A percentile compares a stretch with the other conserved stretches of the same genome.
These are phyloP conservation scores for Bombus pyrosoma DNA, from an alignment of 1,140 invertebrate genomes.

Conservation along the genomic window DNA sequence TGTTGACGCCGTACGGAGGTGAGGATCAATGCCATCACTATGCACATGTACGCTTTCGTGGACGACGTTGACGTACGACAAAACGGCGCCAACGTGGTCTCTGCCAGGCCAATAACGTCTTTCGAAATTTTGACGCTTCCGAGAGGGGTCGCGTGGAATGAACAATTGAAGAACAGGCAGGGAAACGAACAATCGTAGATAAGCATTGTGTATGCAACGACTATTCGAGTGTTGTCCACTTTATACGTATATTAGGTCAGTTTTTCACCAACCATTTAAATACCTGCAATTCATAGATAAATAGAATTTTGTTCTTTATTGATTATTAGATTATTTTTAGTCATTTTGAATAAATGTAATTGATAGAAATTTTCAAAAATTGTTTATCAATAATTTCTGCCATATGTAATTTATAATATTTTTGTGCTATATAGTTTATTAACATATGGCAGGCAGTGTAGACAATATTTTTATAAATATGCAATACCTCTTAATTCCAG, in stretches of 20 bases:
- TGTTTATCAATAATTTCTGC: background rate
- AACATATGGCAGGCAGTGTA: background rate
- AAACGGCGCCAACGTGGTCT: slow-evolving; percentile 38
- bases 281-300: background rate
- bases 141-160: too few relatives aligned
- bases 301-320: background rate
- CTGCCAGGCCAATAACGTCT: background rate
- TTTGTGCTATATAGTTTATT: background rate
- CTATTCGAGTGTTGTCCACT: background rate
- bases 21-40: slow-evolving; percentile 43
- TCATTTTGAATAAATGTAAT: background rate
- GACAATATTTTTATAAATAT: background rate
- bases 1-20: background rate
- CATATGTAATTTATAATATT: background rate
- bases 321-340: background rate
- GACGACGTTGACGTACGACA: slow-evolving; percentile 6
- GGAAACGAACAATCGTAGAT: background rate
- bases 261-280: background rate
- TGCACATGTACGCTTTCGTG: slow-evolving; percentile 36
- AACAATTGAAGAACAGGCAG: background rate
- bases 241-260: background rate
- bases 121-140: slow-evolving; percentile 27
- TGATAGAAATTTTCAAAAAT: background rate
- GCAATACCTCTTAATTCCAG: background rate
- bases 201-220: background rate